Evolutionary conservation across 2,113 vertebrate species (phyloP).

Genomic region (Butastur rufipennis): DNA sequence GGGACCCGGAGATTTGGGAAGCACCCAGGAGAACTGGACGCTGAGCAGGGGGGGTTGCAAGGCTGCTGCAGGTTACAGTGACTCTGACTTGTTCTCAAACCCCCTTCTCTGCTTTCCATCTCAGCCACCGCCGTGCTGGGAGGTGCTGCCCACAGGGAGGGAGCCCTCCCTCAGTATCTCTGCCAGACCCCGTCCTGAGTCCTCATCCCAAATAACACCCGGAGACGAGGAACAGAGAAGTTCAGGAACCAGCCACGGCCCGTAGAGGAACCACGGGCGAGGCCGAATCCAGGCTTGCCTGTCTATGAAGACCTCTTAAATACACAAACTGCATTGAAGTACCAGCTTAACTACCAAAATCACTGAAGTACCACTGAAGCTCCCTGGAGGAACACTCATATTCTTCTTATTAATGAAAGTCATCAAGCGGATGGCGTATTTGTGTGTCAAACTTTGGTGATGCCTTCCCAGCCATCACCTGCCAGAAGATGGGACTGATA

Average conservation of each 20-base stretch:
- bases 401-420: neutral
- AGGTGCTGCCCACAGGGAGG: neutral
- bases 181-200: neutral
- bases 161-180: neutral
- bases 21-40: neutral
- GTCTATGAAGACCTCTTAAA: neutral
- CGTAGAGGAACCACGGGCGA: accelerated
- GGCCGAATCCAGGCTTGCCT: neutral
- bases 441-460: neutral
- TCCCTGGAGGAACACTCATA: neutral
- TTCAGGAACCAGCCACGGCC: neutral
- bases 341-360: neutral
- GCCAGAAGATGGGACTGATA: accelerated
- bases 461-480: neutral
- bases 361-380: neutral
- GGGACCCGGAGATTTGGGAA: neutral
- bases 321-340: neutral
- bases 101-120: neutral
- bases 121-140: accelerated
- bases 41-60: neutral
- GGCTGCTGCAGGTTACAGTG: neutral
- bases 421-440: neutral
- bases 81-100: neutral
- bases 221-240: neutral
- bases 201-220: neutral